Percentiles rank a stretch among this genome's conserved stretches.
phyloP scores from a whole-genome alignment of 2,888 invertebrate genomes.

The Trachelus iudaicus region DNA sequence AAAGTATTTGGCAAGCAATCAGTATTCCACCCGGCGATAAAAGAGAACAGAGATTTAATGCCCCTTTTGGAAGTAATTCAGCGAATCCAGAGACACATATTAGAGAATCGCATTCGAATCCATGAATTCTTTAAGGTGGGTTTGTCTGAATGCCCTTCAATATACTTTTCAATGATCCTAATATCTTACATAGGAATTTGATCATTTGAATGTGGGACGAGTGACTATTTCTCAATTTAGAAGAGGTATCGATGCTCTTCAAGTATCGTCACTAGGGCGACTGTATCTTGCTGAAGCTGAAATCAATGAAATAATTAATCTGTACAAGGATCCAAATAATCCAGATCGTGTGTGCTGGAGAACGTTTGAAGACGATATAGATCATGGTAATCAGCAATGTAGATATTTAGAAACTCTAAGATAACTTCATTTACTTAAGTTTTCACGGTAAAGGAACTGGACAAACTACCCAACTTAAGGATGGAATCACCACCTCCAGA shows the following conservation, averaged over 20 bases:
- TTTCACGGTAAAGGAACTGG: slow-evolving; percentile 75
- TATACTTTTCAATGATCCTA: slow-evolving; percentile 2
- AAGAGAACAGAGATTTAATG: slow-evolving; percentile 66
- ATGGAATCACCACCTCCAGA: slow-evolving; percentile 70
- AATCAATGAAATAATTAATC: slow-evolving; percentile 72
- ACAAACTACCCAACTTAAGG: slow-evolving; percentile 74
- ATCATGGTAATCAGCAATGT: slow-evolving; percentile 71
- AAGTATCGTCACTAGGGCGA: slow-evolving; percentile 71
- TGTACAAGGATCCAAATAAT: slow-evolving; percentile 81
- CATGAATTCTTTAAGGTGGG: slow-evolving; percentile 77
- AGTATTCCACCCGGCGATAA: slow-evolving; percentile 73
- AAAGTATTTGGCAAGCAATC: slow-evolving; percentile 69
- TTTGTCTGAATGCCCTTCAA: neutral
- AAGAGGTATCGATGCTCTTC: slow-evolving; percentile 76
- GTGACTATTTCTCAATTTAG: slow-evolving; percentile 78
- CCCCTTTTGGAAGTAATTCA: slow-evolving; percentile 71
- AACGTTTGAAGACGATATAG: slow-evolving; percentile 82
- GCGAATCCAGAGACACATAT: slow-evolving; percentile 76
- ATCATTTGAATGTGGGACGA: slow-evolving; percentile 75
- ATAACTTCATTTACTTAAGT: slow-evolving; percentile 61
- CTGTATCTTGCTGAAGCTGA: slow-evolving; percentile 73
- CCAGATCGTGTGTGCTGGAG: slow-evolving; percentile 77
- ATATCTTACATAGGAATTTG: slow-evolving; percentile 70
- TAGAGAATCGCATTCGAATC: slow-evolving; percentile 74
- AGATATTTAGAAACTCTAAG: no score